Percentiles rank a stretch among this genome's conserved stretches.
Conservation (phyloP, 92 coral and sea anemone species). For the Siderastrea radians region DNA sequence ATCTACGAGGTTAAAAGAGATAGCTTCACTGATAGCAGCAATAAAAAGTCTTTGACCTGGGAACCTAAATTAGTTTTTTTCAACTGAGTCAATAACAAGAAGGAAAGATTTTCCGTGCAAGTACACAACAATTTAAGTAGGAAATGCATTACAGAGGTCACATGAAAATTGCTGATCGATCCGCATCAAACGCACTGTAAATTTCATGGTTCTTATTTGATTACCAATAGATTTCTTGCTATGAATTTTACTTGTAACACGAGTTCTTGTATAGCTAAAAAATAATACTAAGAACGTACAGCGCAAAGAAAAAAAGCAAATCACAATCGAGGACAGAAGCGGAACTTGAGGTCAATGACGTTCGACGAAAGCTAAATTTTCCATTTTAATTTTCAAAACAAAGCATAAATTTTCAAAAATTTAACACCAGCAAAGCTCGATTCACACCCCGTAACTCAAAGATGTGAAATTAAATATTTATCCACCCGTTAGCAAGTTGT, state of each 20-base stretch:
- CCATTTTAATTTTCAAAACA: conserved; percentile 9
- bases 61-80: neutral
- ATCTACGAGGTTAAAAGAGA: neutral
- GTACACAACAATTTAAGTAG: neutral
- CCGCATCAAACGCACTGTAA: no score
- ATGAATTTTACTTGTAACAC: neutral
- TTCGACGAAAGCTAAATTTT: conserved; percentile 2
- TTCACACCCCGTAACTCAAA: conserved; percentile 25
- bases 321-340: conserved; percentile 17
- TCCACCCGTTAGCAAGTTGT: conserved; percentile 21
- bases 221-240: neutral
- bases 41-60: neutral
- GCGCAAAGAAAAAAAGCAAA: conserved; percentile 11
- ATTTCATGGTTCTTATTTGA: neutral
- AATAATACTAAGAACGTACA: neutral
- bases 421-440: conserved; percentile 26
- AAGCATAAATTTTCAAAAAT: conserved; percentile 4
- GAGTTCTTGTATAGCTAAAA: neutral
- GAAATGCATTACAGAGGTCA: neutral
- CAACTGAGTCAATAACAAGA: neutral
- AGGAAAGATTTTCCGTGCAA: neutral
- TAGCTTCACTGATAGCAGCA: neutral
- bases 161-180: neutral
- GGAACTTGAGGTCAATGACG: conserved; percentile 30
- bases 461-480: conserved; percentile 38